phyloP scores from a whole-genome alignment of 2,113 vertebrate genomes.

The Cebus imitator region DNA sequence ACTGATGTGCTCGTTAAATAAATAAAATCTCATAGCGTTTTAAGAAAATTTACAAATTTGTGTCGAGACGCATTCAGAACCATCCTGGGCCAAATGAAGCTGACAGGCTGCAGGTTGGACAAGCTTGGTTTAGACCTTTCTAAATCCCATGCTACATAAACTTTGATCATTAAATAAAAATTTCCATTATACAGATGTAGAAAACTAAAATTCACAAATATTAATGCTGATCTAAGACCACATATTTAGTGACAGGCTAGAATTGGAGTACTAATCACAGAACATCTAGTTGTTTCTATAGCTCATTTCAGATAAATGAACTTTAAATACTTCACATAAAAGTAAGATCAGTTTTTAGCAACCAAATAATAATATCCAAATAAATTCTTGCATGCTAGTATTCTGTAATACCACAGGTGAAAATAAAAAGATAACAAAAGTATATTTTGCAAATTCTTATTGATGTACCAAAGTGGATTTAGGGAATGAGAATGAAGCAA shows the following conservation, averaged over 20 bases:
- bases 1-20: too few species aligned
- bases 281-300: background rate
- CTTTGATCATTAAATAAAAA: constrained; percentile 5
- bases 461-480: background rate
- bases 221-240: background rate
- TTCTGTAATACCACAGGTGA: background rate
- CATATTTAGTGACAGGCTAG: background rate
- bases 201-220: constrained; percentile 10
- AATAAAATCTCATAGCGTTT: too few species aligned
- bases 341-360: background rate
- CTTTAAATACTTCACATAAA: background rate
- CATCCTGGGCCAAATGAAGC: too few species aligned
- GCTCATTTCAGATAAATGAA: background rate
- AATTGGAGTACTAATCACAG: background rate
- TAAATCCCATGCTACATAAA: background rate
- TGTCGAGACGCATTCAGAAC: too few species aligned
- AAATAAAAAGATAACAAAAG: background rate
- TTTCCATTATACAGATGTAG: background rate
- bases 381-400: background rate
- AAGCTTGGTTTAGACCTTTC: background rate
- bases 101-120: too few species aligned
- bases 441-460: background rate
- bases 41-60: too few species aligned
- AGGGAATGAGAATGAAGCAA: background rate
- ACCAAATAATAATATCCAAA: background rate